These are phyloP conservation scores for Pachypsylla venusta DNA, from an alignment of 1,140 invertebrate genomes.

Conservation along the genomic window DNA sequence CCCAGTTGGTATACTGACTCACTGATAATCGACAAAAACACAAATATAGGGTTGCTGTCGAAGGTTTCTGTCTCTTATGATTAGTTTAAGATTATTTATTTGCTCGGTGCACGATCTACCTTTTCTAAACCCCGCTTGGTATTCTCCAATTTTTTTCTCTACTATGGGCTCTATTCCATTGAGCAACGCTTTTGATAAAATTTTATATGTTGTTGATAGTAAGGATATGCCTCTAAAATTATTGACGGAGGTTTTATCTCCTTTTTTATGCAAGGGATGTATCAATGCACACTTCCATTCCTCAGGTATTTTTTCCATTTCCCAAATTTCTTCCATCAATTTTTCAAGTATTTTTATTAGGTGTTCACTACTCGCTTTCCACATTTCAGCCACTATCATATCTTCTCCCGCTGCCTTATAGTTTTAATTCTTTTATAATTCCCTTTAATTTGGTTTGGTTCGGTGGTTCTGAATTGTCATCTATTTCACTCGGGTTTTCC, in stretches of 20 bases:
- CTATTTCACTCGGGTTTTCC: neutral
- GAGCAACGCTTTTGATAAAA: neutral
- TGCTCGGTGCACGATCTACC: neutral
- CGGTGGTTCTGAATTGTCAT: neutral
- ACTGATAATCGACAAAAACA: too few species aligned
- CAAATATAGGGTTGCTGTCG: too few species aligned
- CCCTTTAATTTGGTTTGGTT: neutral
- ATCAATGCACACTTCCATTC: slow-evolving; percentile 22
- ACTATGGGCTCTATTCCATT: neutral
- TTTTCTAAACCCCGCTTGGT: slow-evolving; percentile 4
- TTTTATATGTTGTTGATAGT: slow-evolving; percentile 15
- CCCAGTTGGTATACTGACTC: too few species aligned
- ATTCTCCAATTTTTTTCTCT: slow-evolving; percentile 3
- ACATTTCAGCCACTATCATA: neutral
- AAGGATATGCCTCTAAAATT: slow-evolving; percentile 24
- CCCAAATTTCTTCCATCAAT: slow-evolving; percentile 6
- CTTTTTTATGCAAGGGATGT: slow-evolving; percentile 23
- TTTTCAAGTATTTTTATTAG: neutral
- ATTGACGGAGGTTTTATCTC: slow-evolving; percentile 18
- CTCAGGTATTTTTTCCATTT: slow-evolving; percentile 19
- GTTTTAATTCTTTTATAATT: neutral
- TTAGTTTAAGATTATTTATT: slow-evolving; percentile 5
- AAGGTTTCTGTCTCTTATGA: slow-evolving; percentile 2
- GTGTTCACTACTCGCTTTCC: neutral
- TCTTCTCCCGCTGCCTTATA: slow-evolving; percentile 3